Base-by-base conservation (phyloP, 1,140 invertebrate species). In the Aphidius gifuensis region DNA sequence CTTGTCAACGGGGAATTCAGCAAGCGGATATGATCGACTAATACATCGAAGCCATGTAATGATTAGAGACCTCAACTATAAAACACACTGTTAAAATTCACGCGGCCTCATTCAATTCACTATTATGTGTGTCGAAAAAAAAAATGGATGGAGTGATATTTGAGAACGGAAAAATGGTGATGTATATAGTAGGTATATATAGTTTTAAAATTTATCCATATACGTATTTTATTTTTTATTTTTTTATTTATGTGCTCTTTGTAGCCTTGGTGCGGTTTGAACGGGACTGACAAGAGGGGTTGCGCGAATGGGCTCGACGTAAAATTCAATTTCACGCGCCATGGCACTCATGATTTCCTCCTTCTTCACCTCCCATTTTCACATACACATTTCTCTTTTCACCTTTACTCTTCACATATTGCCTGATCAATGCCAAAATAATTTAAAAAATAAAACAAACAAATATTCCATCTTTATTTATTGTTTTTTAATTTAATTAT, bases 321-420 rank as follows among this genome's bases (percentile, higher is more conserved):
- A 58, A 70, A 72, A 72, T 71, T 71, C 66, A 72, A 72, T 72
- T 72, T 72, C 69, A 72, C 69, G 70, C 67, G 60, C 62, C 59
- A 66, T 48, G 58, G 60, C 58, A 60, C 62, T 65, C 66, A 64
- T 68, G 61, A 66, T 64, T 65, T 60, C 55, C 47, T 39, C 56
- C 58, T 50, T 16, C n/a, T 58, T 54, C 16, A 32, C 64, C 58
- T 32, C 23, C 23, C 23, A 32, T 32, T 32, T 32, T 32, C 23
- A 32, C 23, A 32, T 3, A 32, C 4, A 32, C 2, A 32, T 32
- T 32, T 1, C 23, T 32, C 23, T 32, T 32, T 32, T 32, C 23
- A 32, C 23, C 23, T 32, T 32, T 32, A 32, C 2, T 32, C 23
- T 32, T 32, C 23, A 32, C 23, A 32, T 32, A 32, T 32, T 32